Evolutionary conservation across 2,113 vertebrate genomes (phyloP).

Genomic region (Columbina picui): DNA sequence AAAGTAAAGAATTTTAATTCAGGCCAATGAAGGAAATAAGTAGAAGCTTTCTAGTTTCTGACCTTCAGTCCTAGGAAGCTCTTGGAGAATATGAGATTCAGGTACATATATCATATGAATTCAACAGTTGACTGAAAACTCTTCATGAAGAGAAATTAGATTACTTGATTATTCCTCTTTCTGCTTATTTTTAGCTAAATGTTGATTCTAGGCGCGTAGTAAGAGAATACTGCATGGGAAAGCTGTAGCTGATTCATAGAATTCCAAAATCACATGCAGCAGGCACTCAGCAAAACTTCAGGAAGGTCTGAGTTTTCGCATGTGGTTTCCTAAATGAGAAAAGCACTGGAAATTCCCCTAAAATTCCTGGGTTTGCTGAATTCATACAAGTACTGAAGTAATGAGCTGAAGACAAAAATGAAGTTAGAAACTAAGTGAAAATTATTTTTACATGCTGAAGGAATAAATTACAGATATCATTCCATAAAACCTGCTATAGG

Average conservation of each 20-base stretch:
- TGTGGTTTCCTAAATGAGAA: background rate
- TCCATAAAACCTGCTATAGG: background rate
- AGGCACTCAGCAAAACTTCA: background rate
- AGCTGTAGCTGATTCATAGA: background rate
- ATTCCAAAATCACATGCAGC: background rate
- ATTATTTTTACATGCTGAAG: background rate
- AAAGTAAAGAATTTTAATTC: background rate
- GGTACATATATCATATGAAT: background rate
- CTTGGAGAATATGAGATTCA: background rate
- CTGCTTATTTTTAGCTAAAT: background rate
- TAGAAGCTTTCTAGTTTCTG: background rate
- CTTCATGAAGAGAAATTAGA: background rate
- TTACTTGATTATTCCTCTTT: background rate
- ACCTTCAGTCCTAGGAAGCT: background rate
- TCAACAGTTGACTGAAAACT: background rate
- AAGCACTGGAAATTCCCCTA: background rate
- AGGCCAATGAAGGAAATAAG: background rate
- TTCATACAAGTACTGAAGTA: background rate
- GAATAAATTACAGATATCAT: background rate
- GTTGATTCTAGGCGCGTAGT: background rate
- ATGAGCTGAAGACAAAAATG: background rate
- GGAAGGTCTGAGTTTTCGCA: background rate
- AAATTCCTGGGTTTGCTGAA: background rate
- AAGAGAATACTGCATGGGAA: background rate
- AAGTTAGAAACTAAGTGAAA: background rate